A percentile compares a stretch with the other conserved stretches of the same genome.
Conservation (phyloP, 2,888 invertebrate species). For the Conops quadrifasciatus region DNA sequence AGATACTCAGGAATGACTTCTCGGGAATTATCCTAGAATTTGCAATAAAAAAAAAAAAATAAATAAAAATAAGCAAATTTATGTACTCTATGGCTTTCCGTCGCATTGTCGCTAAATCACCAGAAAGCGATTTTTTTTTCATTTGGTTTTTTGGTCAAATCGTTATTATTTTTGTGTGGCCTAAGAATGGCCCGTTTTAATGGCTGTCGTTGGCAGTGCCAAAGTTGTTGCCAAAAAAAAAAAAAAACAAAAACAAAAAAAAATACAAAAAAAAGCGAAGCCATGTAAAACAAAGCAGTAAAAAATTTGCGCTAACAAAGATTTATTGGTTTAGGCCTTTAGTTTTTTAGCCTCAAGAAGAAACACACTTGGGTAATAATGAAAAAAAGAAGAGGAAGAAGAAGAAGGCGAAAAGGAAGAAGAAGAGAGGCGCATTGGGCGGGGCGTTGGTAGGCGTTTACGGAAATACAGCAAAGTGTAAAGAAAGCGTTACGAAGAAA, state of each 20-base stretch:
- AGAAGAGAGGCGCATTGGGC: background rate
- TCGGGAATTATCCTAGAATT: background rate
- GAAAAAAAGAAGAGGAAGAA: background rate
- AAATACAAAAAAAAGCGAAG: background rate
- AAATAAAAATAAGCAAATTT: background rate
- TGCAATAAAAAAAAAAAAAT: background rate
- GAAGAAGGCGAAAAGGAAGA: background rate
- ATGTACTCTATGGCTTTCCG: slow-evolving; percentile 26
- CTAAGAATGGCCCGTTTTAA: slow-evolving; percentile 31
- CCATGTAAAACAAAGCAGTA: too few relatives aligned
- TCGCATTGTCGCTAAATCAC: slow-evolving; percentile 22
- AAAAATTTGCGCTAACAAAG: slow-evolving; percentile 37
- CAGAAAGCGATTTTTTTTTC: slow-evolving; percentile 8
- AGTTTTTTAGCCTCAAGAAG: too few relatives aligned
- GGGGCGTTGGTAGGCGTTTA: slow-evolving; percentile 22
- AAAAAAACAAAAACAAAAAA: background rate
- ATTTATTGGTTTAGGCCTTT: slow-evolving; percentile 36
- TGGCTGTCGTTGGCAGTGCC: slow-evolving; percentile 30
- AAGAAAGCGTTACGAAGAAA: slow-evolving; percentile 18
- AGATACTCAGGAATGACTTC: background rate
- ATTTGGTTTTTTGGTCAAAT: background rate
- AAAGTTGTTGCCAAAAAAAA: background rate
- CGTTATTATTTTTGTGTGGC: slow-evolving; percentile 20
- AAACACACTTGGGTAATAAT: too few relatives aligned
- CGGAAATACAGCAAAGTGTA: slow-evolving; percentile 22